Evolutionary conservation across 2,113 vertebrate genomes (phyloP).

Genomic region (Malurus alboscapulatus): DNA sequence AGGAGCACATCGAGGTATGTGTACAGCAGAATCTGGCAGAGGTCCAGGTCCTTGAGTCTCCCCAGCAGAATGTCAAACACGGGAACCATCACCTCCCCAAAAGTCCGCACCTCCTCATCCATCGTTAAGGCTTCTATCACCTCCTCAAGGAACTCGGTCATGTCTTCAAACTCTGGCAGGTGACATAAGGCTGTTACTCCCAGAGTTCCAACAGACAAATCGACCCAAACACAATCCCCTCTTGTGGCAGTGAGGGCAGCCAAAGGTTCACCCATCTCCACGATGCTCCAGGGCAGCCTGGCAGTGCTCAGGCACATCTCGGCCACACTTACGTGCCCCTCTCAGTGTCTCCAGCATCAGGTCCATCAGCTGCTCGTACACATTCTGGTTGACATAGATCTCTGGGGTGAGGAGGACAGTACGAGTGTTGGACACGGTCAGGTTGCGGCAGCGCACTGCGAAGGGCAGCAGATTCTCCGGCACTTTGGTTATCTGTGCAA

Average conservation of each 20-base stretch:
- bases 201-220: rapidly evolving
- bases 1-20: slow-evolving; percentile 91
- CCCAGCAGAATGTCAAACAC: slow-evolving; percentile 89
- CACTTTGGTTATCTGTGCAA: slow-evolving; percentile 89
- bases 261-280: not conserved
- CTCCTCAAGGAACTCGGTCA: slow-evolving; percentile 90
- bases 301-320: rapidly evolving
- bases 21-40: slow-evolving; percentile 90
- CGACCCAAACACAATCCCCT: rapidly evolving
- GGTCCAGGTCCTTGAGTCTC: slow-evolving; percentile 89
- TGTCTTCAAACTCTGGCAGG: slow-evolving; percentile 83
- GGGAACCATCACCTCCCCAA: slow-evolving; percentile 91
- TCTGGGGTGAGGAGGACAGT: slow-evolving; percentile 94
- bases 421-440: slow-evolving; percentile 86
- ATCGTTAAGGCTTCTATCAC: slow-evolving; percentile 82
- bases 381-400: slow-evolving; percentile 91
- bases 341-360: slow-evolving; percentile 87
- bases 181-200: not conserved
- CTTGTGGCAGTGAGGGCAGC: rapidly evolving
- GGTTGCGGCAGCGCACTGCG: slow-evolving; percentile 88
- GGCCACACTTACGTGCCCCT: slow-evolving; percentile 79
- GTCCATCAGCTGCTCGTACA: slow-evolving; percentile 92
- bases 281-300: rapidly evolving
- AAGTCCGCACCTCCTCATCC: slow-evolving; percentile 94
- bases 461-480: slow-evolving; percentile 92